A percentile compares a stretch with the other conserved stretches of the same genome.
Conservation (phyloP, 64 coral and sea anemone species). For the Hydrozoanthus tunicans region DNA sequence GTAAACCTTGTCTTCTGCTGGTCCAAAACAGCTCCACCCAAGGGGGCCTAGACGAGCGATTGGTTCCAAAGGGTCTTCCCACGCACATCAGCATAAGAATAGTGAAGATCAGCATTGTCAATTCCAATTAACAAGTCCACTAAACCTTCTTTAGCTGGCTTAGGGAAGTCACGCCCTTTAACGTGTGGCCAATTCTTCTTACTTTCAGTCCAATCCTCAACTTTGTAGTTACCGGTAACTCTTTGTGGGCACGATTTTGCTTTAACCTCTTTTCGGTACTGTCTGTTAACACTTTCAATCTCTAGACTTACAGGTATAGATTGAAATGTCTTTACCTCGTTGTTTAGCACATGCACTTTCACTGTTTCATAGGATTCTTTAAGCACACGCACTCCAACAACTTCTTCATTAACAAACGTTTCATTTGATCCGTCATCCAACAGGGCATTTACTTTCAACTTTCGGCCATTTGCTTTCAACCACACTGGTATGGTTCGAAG, state of each 20-base stretch:
- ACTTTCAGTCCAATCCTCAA: constrained; percentile 55
- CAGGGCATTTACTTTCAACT: too few species aligned
- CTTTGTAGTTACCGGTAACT: constrained; percentile 59
- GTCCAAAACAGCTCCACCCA: too few species aligned
- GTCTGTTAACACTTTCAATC: constrained; percentile 65
- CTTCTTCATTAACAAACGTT: too few species aligned
- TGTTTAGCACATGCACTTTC: constrained; percentile 72
- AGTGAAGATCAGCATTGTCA: too few species aligned
- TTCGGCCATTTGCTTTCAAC: constrained; percentile 10
- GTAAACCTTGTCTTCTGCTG: background rate
- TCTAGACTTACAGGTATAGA: constrained; percentile 55
- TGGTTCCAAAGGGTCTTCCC: too few species aligned
- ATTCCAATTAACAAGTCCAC: too few species aligned
- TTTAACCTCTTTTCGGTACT: constrained; percentile 59
- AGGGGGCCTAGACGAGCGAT: too few species aligned
- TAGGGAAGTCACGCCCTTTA: constrained; percentile 24
- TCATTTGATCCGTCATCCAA: too few species aligned
- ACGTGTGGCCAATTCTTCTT: constrained; percentile 55
- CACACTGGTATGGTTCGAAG: constrained; percentile 43
- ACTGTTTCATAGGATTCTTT: background rate
- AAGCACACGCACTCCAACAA: too few species aligned
- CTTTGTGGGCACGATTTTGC: constrained; percentile 63
- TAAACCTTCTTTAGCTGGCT: too few species aligned
- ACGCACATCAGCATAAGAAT: too few species aligned
- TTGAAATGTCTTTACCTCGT: constrained; percentile 64